Base-by-base conservation (phyloP, 1,140 invertebrate species). In the Phymastichus coffea region DNA sequence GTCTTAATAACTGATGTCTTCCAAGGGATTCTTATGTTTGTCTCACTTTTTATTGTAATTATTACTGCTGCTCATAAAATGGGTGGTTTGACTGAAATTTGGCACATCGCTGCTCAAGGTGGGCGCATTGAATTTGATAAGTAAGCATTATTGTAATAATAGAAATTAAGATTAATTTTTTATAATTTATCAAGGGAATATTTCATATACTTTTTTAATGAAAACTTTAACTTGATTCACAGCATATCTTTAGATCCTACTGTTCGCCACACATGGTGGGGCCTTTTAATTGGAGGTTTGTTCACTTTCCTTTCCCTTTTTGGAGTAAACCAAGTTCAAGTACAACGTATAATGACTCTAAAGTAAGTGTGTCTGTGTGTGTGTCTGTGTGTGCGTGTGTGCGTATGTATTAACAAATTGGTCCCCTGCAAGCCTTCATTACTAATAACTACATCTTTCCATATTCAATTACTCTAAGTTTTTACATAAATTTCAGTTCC, bases 1-100 rank as follows among this genome's bases (percentile, higher is more conserved):
- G 92, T 95, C 0, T 76, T 95, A n/a, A 83, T 91, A 69, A 94
- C 92, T 1, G 93, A 95, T 74, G 85, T 93, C 1, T 93, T 94
- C 70, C 91, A 91, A 80, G 87, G 87, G 2, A 22, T 89, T 2
- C 80, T 93, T 6, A 93, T 93, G 91, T 92, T 90, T 72, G 82
- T 75, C 15, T 83, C 89, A 1, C 73, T 92, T 7, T 87, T 91
- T 64, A 85, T 87, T 68, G 84, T 95, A 2, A 89, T 93, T 23
- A 82, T 88, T 17, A 87, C 85, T 70, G 90, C 87, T 1, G 76
- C 83, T 2, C 75, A 85, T 17, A 80, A 85, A 57, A 81, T 82
- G 15, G 88, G 87, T 30, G 84, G 89, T 35, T 63, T 92, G 14
- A 62, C 52, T 1, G 74, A 83, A 61, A 88, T 93, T 22, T 91